Base-by-base conservation (phyloP, 2,888 invertebrate species). In the Bellardia pandia region DNA sequence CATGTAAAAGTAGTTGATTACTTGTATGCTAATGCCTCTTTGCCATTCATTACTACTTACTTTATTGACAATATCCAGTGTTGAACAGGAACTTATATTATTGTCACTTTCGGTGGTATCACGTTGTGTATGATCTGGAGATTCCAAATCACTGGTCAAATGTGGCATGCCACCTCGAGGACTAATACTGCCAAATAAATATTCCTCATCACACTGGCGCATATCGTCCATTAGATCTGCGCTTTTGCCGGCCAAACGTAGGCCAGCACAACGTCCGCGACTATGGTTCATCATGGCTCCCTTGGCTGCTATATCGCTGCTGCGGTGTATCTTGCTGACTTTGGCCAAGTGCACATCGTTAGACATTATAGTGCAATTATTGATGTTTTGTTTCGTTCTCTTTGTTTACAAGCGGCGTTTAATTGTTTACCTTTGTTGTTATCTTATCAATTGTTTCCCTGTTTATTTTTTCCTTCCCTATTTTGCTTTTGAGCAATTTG, bases 11-110 rank as follows among this genome's bases (percentile, higher is more conserved):
- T 64, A 51, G 6, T 13, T 48, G 14, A 2, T 16, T 9, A 11
- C 30, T 33, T 58, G 30, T 13, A 30, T 33, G 11, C 13, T 11
- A 13, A 3, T 2, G 30, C 11, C 9, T 33, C 9, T n/a, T n/a
- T 16, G 23, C 23, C 23, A 8, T 5, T 56, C 23, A 30, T 9
- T 11, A 23, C 7, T 56, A 77, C 91, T 91, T 89, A 93, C 93
- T 92, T 93, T 93, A 89, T 93, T 93, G 89, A 92, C 93, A 88
- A 93, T 93, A 86, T 93, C 93, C 88, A 93, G 88, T 42, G 93
- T 93, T 62, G 93, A 93, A 88, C 93, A 93, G 86, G 93, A 93
- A 90, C 93, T 93, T 42, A 93, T 93, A 86, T 93, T 93, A 88
- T 93, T 93, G 89, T 93, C 93, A 81, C 93, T 93, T 78, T 93